Conservation (phyloP, 2,113 vertebrate species). For the Salvator merianae region DNA sequence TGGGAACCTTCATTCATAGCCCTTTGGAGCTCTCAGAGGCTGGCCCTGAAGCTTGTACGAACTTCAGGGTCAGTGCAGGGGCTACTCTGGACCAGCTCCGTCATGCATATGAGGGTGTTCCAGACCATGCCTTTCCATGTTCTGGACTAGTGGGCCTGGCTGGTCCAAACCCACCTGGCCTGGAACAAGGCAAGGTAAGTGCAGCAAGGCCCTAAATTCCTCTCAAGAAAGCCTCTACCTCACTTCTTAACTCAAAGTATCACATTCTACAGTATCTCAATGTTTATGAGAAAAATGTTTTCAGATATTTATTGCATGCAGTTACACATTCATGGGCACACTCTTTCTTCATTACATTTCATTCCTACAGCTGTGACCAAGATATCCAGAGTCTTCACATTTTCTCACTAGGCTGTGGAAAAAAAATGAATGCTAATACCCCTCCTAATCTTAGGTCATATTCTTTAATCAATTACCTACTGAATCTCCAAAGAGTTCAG, state of each 20-base stretch:
- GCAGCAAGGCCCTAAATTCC: no score
- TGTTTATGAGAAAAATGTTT: neutral
- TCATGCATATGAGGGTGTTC: no score
- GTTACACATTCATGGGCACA: neutral
- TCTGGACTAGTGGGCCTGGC: no score
- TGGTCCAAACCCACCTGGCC: no score
- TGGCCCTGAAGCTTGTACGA: no score
- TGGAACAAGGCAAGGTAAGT: no score
- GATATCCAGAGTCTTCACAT: neutral
- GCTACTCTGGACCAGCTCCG: no score
- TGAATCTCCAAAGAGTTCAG: slow-evolving; percentile 7
- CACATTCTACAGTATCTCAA: neutral
- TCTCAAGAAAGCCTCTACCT: neutral
- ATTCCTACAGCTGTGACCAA: neutral
- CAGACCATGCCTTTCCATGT: no score
- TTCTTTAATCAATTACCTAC: slow-evolving; percentile 23
- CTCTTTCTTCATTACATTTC: neutral
- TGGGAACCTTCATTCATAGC: no score
- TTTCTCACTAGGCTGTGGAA: neutral
- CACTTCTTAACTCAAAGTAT: neutral
- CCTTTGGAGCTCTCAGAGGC: no score
- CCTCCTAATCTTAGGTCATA: neutral
- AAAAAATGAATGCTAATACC: neutral
- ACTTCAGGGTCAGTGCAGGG: no score
- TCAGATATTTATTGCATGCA: neutral